Conservation (phyloP, 2,888 invertebrate genomes). For the Caprella mutica region DNA sequence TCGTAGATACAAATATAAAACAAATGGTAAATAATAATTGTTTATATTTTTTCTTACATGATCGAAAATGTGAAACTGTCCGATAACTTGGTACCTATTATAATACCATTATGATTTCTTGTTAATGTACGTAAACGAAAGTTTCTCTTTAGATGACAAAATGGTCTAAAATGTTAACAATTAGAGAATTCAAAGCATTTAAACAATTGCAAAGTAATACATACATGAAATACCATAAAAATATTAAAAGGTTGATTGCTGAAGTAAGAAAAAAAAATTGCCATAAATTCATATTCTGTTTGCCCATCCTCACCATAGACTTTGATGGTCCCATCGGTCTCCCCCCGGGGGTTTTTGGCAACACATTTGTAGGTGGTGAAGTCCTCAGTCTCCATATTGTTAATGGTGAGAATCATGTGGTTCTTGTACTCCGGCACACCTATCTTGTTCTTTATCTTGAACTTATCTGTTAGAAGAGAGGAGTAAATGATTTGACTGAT, state of each 20-base stretch:
- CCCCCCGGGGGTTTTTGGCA: conserved; percentile 33
- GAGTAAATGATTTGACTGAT: too few relatives aligned
- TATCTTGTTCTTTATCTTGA: conserved; percentile 28
- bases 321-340: conserved; percentile 32
- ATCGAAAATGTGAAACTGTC: too few relatives aligned
- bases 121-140: too few relatives aligned
- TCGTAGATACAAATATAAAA: too few relatives aligned
- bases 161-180: too few relatives aligned
- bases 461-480: conserved; percentile 19
- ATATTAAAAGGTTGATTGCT: background rate
- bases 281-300: too few relatives aligned
- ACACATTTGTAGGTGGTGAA: conserved; percentile 33
- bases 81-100: too few relatives aligned
- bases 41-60: too few relatives aligned
- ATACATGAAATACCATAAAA: background rate
- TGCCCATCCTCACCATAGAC: conserved; percentile 29
- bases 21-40: too few relatives aligned
- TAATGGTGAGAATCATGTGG: conserved; percentile 33
- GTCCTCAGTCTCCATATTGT: conserved; percentile 21
- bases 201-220: background rate
- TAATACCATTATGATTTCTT: too few relatives aligned
- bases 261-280: too few relatives aligned
- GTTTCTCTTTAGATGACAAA: too few relatives aligned
- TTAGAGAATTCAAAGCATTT: background rate
- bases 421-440: conserved; percentile 33